phyloP scores from a whole-genome alignment of 2,113 vertebrate genomes.

The Ifrita kowaldi region DNA sequence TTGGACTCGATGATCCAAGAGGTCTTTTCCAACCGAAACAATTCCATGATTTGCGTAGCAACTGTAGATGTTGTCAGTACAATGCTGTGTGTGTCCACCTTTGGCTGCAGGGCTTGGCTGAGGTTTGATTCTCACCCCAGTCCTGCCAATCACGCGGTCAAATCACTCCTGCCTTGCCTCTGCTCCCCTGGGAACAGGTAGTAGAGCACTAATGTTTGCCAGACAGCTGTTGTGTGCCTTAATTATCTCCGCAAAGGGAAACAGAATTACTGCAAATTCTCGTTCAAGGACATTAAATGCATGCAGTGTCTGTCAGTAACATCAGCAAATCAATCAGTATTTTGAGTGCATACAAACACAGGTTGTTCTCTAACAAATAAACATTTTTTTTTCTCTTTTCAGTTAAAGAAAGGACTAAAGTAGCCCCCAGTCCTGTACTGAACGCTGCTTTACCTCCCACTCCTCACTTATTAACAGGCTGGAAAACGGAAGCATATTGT shows the following conservation, averaged over 20 bases:
- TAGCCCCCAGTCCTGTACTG: background rate
- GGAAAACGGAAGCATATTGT: background rate
- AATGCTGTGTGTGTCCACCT: accelerated
- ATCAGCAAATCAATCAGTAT: background rate
- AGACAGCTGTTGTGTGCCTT: slow-evolving; percentile 2
- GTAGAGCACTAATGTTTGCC: background rate
- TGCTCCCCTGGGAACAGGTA: background rate
- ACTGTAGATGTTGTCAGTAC: too few relatives aligned
- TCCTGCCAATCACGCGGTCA: background rate
- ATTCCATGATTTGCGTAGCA: background rate
- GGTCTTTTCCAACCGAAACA: background rate
- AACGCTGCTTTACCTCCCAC: background rate
- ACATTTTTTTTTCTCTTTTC: background rate
- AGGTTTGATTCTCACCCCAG: background rate
- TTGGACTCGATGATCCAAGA: background rate
- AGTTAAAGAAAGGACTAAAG: background rate
- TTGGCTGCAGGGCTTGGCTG: background rate
- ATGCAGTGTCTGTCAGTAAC: background rate
- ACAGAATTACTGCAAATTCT: slow-evolving; percentile 16
- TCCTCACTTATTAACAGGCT: background rate
- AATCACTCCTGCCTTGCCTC: background rate
- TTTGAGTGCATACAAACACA: background rate
- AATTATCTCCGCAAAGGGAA: slow-evolving; percentile 19
- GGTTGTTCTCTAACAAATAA: background rate
- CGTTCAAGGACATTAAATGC: background rate